These are phyloP conservation scores for Urechis unicinctus DNA, from an alignment of 2,888 invertebrate species.

Conservation along the genomic window DNA sequence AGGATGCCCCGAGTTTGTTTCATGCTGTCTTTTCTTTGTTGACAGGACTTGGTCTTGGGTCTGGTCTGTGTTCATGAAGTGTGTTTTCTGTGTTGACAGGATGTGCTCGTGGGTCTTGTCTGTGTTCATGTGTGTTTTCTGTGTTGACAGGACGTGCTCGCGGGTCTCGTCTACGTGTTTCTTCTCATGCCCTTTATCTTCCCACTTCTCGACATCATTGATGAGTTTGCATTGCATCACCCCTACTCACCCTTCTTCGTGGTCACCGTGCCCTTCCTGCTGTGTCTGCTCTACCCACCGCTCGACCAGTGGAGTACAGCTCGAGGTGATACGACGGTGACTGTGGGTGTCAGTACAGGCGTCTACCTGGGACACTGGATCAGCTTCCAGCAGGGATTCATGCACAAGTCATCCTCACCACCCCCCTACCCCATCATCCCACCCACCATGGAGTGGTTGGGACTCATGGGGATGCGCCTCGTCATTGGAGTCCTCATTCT, in stretches of 20 bases:
- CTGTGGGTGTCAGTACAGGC: slow-evolving; percentile 62
- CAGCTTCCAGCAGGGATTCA: slow-evolving; percentile 70
- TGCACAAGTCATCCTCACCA: slow-evolving; percentile 50
- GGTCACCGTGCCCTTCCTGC: slow-evolving; percentile 41
- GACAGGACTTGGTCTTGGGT: too few species aligned
- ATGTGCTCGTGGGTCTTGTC: too few species aligned
- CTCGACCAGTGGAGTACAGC: slow-evolving; percentile 86
- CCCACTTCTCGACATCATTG: slow-evolving; percentile 69
- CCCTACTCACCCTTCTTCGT: slow-evolving; percentile 18
- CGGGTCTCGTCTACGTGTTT: slow-evolving; percentile 66
- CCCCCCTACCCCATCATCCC: slow-evolving; percentile 74
- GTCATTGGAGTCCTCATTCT: slow-evolving; percentile 66
- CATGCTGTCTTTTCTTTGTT: too few species aligned
- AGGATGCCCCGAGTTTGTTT: too few species aligned
- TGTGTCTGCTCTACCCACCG: slow-evolving; percentile 70
- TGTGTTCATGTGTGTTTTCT: too few species aligned
- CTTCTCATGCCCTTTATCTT: slow-evolving; percentile 66
- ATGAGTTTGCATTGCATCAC: slow-evolving; percentile 66
- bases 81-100: too few species aligned
- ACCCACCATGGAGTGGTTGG: slow-evolving; percentile 61
- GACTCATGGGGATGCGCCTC: slow-evolving; percentile 51
- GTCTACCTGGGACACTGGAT: slow-evolving; percentile 75
- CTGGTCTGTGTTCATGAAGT: too few species aligned
- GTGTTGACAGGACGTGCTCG: slow-evolving; percentile 70
- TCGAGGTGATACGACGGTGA: slow-evolving; percentile 81